Evolutionary conservation across 92 coral and sea anemone genomes (phyloP), one percentile per base, ranked within the genome.

Genomic region (Phenganax subtilis): DNA sequence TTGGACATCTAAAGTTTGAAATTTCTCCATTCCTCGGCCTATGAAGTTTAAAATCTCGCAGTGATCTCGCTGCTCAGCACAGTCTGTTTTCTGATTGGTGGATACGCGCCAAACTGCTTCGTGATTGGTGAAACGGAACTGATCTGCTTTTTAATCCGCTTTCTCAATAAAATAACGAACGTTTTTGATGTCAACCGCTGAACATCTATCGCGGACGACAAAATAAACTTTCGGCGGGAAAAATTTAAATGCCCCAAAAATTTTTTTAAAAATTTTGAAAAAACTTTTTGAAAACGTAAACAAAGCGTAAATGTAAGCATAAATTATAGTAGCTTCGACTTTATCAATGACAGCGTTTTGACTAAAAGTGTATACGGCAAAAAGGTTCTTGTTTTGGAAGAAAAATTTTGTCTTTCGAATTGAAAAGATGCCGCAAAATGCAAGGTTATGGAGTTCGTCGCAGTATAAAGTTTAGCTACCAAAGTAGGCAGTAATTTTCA

Each of bases 221-320:
- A 12, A 64, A 64, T 5, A 64, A 20, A 25, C 47, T 14, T 64
- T 64, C 30, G 70, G 70, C 70, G 70, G 70, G 70, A 64, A 64
- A 64, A 64, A 64, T 64, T 64, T 20, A 64, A 64, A 64, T 64
- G 12, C 12, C 20, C 8, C 7, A 64, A 64, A 64, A 64, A 20
- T 20, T 62, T 59, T 59, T 59, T 59, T 0, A 59, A 59, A 25
- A 6, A 59, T 6, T 59, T 59, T 10, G 1, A 6, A 25, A 10
- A 14, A 10, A 14, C 8, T 12, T 59, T 10, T 14, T 14, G 17
- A 59, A 59, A 59, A 10, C 47, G 47, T 37, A 37, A 37, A 37
- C 47, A 37, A 37, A 37, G 47, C 47, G 47, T 37, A 37, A 37
- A 37, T 37, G 47, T 5, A 37, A 2, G 47, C 47, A 37, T 37